These are phyloP conservation scores for Eidolon helvum DNA, from an alignment of 2,113 vertebrate genomes.

Conservation along the genomic window DNA sequence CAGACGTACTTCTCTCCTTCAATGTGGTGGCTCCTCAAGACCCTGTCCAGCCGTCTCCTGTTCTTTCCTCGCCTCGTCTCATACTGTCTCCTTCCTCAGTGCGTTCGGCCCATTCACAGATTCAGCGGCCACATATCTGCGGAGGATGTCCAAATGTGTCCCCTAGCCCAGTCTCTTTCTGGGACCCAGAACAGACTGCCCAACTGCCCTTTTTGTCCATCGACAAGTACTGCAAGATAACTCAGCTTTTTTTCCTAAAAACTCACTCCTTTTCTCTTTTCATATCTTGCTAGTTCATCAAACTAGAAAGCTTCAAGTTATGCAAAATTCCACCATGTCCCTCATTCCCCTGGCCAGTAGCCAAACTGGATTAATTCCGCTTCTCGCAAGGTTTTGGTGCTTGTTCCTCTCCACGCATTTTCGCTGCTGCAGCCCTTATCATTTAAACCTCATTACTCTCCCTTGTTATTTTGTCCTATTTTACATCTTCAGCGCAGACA, in stretches of 20 bases:
- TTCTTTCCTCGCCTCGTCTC: background rate
- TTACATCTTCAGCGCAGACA: background rate
- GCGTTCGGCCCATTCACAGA: background rate
- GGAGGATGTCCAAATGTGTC: fast-evolving
- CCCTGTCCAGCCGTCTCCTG: background rate
- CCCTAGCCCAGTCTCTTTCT: background rate
- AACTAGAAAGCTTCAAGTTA: background rate
- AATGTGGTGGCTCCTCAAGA: background rate
- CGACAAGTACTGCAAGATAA: background rate
- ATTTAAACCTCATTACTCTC: background rate
- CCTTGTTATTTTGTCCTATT: background rate
- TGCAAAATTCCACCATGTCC: background rate
- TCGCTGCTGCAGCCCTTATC: background rate
- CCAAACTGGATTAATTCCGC: background rate
- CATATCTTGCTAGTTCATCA: background rate
- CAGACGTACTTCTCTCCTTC: no score
- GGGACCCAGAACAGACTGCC: background rate
- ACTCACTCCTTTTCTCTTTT: background rate
- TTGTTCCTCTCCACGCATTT: background rate
- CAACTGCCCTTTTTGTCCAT: background rate
- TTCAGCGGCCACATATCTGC: background rate
- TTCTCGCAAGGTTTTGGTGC: background rate
- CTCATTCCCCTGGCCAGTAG: background rate
- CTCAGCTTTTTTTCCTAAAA: background rate
- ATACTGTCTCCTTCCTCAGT: background rate